Base-by-base conservation (phyloP, 1,140 invertebrate species). In the Planococcus citri region DNA sequence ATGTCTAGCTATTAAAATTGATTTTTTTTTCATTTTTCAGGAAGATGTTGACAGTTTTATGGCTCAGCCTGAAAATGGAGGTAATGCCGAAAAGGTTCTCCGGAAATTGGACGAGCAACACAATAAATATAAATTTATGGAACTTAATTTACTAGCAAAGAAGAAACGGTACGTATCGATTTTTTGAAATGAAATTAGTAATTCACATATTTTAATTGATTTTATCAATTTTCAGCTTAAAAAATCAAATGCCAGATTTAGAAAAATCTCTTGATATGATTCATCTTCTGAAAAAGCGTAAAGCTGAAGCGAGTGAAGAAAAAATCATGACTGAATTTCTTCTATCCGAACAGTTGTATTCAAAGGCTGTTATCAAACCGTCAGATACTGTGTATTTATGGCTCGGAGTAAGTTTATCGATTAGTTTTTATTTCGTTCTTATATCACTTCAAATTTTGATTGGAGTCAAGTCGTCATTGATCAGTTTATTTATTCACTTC, bases 121-220 rank as follows among this genome's bases (percentile, higher is more conserved):
- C 80, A 87, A 86, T 71, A 97, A 97, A 83, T 97, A 97, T 78
- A 97, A 97, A 81, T 94, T 95, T 76, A 95, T 98, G 90, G 95
- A 97, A 80, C 88, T 86, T 73, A 95, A 94, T 78, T 82, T 97
- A 72, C 80, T 86, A 72, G 87, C 86, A 57, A 95, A 94, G 75
- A 87, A 88, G 71, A 85, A 86, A 76, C 87, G 92, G 77, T 83
- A 76, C 72, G 24, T n/a, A 60, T 20, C 57, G 8, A 20, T 60
- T 60, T 60, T 60, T 6, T 60, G 17, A n/a, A 60, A 60, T 9
- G n/a, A 4, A n/a, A 60, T n/a, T 60, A n/a, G n/a, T n/a, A n/a
- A n/a, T 8, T 24, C 58, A 60, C n/a, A 21, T 17, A 21, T 68
- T 68, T 64, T 71, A 64, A 41, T 70, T 72, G 69, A 22, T 57